A percentile compares a stretch with the other conserved stretches of the same genome.
Evolutionary conservation across 2,888 invertebrate species (phyloP).

Genomic region (Caenorhabditis panamensis): DNA sequence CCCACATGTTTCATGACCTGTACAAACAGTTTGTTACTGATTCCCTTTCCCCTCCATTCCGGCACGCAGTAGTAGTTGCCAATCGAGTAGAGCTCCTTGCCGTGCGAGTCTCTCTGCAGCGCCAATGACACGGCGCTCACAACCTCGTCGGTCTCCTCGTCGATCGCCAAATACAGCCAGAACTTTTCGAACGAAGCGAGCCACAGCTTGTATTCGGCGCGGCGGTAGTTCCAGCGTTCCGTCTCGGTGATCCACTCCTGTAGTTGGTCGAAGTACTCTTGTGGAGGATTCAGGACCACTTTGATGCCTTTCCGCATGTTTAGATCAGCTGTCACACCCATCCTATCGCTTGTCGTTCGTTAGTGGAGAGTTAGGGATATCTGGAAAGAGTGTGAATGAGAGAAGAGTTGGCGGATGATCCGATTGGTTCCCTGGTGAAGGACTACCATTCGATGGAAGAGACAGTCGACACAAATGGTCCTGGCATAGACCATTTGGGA

Average conservation of each 20-base stretch:
- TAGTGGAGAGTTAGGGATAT: constrained; percentile 35
- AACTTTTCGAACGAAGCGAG: constrained; percentile 50
- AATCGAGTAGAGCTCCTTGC: constrained; percentile 49
- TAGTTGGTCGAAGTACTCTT: constrained; percentile 49
- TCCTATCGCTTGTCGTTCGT: constrained; percentile 22
- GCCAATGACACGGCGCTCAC: constrained; percentile 47
- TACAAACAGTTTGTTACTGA: constrained; percentile 57
- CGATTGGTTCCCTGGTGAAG: constrained; percentile 30
- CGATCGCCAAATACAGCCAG: constrained; percentile 57
- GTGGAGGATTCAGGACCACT: constrained; percentile 53
- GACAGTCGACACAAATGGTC: constrained; percentile 52
- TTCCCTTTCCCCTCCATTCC: constrained; percentile 61
- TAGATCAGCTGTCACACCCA: constrained; percentile 48
- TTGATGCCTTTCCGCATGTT: constrained; percentile 57
- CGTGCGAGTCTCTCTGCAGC: constrained; percentile 19
- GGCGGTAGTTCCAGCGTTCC: constrained; percentile 59
- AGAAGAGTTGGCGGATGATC: constrained; percentile 1
- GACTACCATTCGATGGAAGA: constrained; percentile 38
- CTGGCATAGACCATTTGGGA: constrained; percentile 59
- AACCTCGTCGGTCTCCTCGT: constrained; percentile 51
- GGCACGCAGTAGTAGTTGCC: constrained; percentile 62
- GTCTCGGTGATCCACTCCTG: constrained; percentile 59
- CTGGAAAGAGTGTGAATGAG: constrained; percentile 12
- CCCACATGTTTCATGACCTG: constrained; percentile 54
- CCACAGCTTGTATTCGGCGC: constrained; percentile 52